A percentile compares a stretch with the other conserved stretches of the same genome.
phyloP scores from a whole-genome alignment of 2,113 vertebrate species.

The Chelonoidis abingdonii region DNA sequence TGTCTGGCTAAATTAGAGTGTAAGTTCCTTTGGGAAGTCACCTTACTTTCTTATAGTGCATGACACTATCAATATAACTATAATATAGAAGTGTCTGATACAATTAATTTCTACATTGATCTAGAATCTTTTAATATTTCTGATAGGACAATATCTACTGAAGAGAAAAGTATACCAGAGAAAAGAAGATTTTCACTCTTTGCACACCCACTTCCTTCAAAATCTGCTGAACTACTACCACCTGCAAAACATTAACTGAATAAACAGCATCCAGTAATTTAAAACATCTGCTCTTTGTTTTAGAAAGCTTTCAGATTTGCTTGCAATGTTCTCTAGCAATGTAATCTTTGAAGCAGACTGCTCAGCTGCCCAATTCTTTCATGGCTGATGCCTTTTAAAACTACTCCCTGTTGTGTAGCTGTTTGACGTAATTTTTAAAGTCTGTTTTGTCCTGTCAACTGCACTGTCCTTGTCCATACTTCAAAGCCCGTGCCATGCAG shows the following conservation, averaged over 20 bases:
- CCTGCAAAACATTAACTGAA: slow-evolving; percentile 52
- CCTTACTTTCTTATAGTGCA: neutral
- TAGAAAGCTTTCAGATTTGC: too few relatives aligned
- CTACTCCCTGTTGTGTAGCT: slow-evolving; percentile 70
- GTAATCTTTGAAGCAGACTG: slow-evolving; percentile 8
- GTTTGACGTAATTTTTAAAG: slow-evolving; percentile 68
- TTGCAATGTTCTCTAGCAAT: neutral
- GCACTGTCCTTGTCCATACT: slow-evolving; percentile 30
- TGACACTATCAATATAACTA: neutral
- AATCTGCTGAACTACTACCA: slow-evolving; percentile 1
- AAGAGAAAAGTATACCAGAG: neutral
- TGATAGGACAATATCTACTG: neutral
- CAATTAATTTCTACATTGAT: neutral
- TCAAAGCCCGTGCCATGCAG: slow-evolving; percentile 59
- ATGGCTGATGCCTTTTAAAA: slow-evolving; percentile 65
- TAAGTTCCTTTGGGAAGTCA: neutral
- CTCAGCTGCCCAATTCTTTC: slow-evolving; percentile 53
- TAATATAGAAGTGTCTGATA: neutral
- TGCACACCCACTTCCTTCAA: neutral
- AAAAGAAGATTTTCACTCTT: neutral
- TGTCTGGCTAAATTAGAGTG: neutral
- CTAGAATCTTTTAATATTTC: neutral
- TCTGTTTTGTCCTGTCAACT: slow-evolving; percentile 73
- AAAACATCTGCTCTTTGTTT: slow-evolving; percentile 42
- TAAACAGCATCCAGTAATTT: slow-evolving; percentile 38